Conservation (phyloP, 2,888 invertebrate genomes). For the Monopis laevigella region DNA sequence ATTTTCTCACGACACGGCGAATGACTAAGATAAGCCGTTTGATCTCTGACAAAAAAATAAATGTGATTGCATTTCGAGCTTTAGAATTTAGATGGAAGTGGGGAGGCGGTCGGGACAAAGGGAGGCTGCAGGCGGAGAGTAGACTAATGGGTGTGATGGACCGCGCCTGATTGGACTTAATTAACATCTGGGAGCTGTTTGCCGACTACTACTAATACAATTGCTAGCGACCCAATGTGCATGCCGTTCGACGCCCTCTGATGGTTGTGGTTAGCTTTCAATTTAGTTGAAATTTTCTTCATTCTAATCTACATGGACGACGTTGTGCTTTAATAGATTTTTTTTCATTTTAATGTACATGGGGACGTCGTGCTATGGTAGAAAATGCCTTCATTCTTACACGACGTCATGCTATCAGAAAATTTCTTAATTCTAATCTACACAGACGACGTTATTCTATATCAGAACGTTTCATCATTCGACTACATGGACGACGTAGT, state of each 20-base stretch:
- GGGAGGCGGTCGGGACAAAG: slow-evolving; percentile 1
- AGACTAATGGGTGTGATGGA: slow-evolving; percentile 55
- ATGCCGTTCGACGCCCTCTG: slow-evolving; percentile 15
- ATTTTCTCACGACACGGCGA: slow-evolving; percentile 3
- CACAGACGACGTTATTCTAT: too few relatives aligned
- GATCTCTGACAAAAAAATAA: slow-evolving; percentile 10
- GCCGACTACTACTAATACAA: slow-evolving; percentile 30
- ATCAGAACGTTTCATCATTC: too few relatives aligned
- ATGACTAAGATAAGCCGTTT: slow-evolving; percentile 8
- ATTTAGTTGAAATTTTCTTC: not conserved
- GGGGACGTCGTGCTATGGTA: too few relatives aligned
- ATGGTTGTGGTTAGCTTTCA: slow-evolving; percentile 12
- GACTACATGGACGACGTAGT: too few relatives aligned
- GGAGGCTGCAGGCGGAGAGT: slow-evolving; percentile 8
- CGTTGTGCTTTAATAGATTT: too few relatives aligned
- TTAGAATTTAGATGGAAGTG: slow-evolving; percentile 7
- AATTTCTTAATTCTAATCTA: too few relatives aligned
- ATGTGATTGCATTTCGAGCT: slow-evolving; percentile 11
- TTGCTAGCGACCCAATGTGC: slow-evolving; percentile 17
- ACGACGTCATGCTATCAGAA: too few relatives aligned
- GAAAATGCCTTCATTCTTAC: too few relatives aligned
- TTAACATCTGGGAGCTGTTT: slow-evolving; percentile 59
- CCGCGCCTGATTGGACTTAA: slow-evolving; percentile 68
- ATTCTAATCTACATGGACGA: too few relatives aligned
- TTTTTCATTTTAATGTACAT: too few relatives aligned